Percentiles rank a stretch among this genome's conserved stretches.
phyloP scores from a whole-genome alignment of 2,113 vertebrate species.

The Capreolus pygargus region DNA sequence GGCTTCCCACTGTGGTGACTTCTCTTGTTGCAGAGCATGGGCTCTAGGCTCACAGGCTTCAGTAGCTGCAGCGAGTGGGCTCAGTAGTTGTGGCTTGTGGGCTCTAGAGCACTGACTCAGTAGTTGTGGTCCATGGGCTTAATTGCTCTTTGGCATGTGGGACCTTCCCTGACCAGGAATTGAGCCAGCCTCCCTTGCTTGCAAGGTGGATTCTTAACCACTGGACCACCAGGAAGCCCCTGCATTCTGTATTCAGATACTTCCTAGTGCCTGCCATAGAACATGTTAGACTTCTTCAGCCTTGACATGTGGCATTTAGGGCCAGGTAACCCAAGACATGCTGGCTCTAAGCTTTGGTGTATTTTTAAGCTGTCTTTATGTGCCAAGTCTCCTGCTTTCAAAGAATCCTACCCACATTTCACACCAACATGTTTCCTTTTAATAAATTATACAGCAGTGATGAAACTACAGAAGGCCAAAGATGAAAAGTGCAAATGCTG shows the following conservation, averaged over 20 bases:
- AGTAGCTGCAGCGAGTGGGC: background rate
- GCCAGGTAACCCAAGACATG: background rate
- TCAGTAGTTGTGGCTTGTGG: background rate
- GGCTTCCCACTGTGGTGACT: background rate
- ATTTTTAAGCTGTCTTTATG: constrained; percentile 5
- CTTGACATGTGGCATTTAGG: background rate
- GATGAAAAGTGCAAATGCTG: background rate
- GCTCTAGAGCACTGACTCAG: background rate
- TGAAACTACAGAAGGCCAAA: background rate
- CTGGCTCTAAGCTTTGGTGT: background rate
- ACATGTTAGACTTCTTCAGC: background rate
- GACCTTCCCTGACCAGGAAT: background rate
- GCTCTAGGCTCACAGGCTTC: background rate
- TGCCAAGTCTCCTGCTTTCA: background rate
- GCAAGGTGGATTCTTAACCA: background rate
- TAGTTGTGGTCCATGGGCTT: background rate
- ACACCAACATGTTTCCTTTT: background rate
- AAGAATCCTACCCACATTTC: background rate
- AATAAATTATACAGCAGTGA: background rate
- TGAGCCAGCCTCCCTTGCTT: background rate
- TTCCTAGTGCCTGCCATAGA: background rate
- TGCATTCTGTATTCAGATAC: background rate
- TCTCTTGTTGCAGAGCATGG: background rate
- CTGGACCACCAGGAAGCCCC: background rate
- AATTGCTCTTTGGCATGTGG: background rate